Conservation (phyloP, 2,797 vertebrate species). For the Microctenopoma steveboyesi region DNA sequence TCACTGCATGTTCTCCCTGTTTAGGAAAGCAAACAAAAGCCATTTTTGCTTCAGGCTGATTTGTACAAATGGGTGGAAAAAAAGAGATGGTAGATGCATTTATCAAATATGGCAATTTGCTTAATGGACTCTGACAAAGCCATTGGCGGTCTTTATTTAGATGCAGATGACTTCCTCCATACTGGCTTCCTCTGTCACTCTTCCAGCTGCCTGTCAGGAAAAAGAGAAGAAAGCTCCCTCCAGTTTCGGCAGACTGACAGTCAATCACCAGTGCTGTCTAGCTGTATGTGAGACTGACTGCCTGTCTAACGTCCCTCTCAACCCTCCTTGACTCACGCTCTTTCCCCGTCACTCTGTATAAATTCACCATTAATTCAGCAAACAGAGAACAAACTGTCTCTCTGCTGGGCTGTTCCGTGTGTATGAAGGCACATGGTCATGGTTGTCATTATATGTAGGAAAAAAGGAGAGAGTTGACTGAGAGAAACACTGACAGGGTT, state of each 20-base stretch:
- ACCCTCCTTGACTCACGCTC: slow-evolving; percentile 42
- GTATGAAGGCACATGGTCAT: slow-evolving; percentile 31
- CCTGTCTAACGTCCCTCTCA: slow-evolving; percentile 38
- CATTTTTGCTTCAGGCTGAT: slow-evolving; percentile 57
- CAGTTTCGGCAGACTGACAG: slow-evolving; percentile 63
- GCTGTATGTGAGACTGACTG: slow-evolving; percentile 50
- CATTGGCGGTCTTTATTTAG: slow-evolving; percentile 81
- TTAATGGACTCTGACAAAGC: slow-evolving; percentile 84
- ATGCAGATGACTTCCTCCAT: slow-evolving; percentile 81
- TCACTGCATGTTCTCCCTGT: slow-evolving; percentile 41
- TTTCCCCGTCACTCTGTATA: slow-evolving; percentile 50
- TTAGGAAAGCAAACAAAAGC: slow-evolving; percentile 60
- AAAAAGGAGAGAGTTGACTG: slow-evolving; percentile 19
- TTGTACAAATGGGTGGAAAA: slow-evolving; percentile 62
- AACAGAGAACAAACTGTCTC: slow-evolving; percentile 42
- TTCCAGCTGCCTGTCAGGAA: slow-evolving; percentile 55
- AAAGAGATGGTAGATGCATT: slow-evolving; percentile 72
- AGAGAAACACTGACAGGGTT: slow-evolving; percentile 35
- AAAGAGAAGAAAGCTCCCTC: slow-evolving; percentile 47
- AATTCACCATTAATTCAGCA: slow-evolving; percentile 52
- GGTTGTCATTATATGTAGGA: slow-evolving; percentile 26
- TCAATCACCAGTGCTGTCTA: slow-evolving; percentile 61
- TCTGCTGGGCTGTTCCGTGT: slow-evolving; percentile 19
- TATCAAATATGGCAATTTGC: slow-evolving; percentile 82
- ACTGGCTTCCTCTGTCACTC: slow-evolving; percentile 68